Conservation (phyloP, 1,140 invertebrate genomes). For the Rhagoletis pomonella region DNA sequence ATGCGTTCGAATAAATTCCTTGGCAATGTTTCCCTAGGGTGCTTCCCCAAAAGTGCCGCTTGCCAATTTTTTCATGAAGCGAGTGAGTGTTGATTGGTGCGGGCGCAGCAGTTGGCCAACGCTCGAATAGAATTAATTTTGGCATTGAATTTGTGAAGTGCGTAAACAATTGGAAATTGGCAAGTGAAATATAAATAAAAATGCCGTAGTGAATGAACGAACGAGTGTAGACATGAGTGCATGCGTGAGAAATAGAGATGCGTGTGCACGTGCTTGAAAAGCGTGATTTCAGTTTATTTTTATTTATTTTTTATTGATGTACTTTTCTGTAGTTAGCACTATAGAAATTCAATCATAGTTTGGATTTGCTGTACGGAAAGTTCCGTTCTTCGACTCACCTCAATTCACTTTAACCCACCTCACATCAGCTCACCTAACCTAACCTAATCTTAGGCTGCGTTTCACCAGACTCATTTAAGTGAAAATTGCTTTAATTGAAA, state of each 20-base stretch:
- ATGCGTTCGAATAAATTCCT: constrained; percentile 5
- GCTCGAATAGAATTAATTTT: constrained; percentile 34
- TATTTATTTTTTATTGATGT: no score
- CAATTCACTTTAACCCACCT: no score
- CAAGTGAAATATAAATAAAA: constrained; percentile 41
- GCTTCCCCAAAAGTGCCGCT: background rate
- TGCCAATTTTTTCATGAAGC: background rate
- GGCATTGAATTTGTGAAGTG: constrained; percentile 21
- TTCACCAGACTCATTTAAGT: no score
- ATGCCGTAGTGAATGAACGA: background rate
- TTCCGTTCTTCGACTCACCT: no score
- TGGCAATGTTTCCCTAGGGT: background rate
- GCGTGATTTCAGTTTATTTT: background rate
- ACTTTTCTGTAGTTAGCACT: no score
- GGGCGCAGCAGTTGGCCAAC: background rate
- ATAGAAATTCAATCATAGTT: no score
- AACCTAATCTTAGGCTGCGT: no score
- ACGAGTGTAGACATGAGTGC: background rate
- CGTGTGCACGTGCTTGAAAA: background rate
- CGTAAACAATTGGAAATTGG: constrained; percentile 45
- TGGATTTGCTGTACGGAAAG: no score
- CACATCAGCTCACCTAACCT: no score
- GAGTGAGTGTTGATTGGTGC: background rate
- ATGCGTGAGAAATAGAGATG: background rate
- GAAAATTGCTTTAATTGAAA: no score